Conservation (phyloP, 1,140 invertebrate genomes). For the Hylaeus volcanicus region DNA sequence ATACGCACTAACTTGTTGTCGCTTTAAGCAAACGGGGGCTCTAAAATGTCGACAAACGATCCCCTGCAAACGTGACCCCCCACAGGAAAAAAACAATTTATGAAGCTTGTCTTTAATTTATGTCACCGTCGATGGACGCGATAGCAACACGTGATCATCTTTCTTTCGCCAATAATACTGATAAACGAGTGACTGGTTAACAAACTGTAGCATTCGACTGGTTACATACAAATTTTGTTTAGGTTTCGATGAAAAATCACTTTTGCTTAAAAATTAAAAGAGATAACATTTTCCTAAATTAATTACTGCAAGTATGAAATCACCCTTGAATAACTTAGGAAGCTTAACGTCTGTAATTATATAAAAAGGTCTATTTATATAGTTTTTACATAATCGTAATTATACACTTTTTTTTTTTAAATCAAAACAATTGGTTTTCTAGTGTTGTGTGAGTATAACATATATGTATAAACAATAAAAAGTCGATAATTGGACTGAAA, state of each 20-base stretch:
- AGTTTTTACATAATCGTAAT: no score
- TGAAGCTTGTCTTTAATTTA: constrained; percentile 31
- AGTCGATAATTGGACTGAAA: no score
- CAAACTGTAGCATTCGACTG: background rate
- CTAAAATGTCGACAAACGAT: constrained; percentile 38
- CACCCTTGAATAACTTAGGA: no score
- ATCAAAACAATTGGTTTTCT: no score
- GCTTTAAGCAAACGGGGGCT: constrained; percentile 39
- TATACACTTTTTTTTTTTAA: no score
- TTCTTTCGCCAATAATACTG: background rate
- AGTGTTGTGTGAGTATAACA: no score
- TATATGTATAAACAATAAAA: no score
- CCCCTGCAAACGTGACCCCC: constrained; percentile 42
- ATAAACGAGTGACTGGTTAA: background rate
- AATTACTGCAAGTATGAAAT: no score
- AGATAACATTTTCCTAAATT: no score
- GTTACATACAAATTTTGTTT: background rate
- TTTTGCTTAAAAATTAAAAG: no score
- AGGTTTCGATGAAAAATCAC: background rate
- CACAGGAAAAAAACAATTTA: constrained; percentile 48
- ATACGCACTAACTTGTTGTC: background rate
- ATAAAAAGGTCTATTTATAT: no score
- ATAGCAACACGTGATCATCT: background rate
- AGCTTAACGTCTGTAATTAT: no score
- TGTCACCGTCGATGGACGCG: background rate